Conservation (phyloP, 1,140 invertebrate species). For the Heterodera schachtii region DNA sequence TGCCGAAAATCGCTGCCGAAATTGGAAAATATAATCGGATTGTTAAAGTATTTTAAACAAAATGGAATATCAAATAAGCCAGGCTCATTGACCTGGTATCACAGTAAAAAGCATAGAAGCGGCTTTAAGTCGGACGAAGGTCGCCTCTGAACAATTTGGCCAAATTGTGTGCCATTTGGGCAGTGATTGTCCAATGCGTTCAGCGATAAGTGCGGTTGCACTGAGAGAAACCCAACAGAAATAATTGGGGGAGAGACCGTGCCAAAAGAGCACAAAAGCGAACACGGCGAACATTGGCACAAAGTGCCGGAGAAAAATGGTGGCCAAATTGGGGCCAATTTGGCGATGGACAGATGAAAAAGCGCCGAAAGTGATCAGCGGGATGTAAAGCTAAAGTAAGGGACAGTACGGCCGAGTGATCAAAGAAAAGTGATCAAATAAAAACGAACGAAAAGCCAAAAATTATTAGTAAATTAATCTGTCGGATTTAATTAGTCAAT, state of each 20-base stretch:
- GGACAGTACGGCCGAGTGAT: not conserved
- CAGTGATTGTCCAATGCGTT: slow-evolving; percentile 32
- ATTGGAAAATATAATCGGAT: no score
- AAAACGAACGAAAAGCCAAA: no score
- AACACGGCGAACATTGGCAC: slow-evolving; percentile 80
- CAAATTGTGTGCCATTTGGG: not conserved
- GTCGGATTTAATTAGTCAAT: no score
- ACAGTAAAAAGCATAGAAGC: slow-evolving; percentile 55
- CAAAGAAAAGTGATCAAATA: no score
- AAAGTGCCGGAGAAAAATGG: slow-evolving; percentile 69
- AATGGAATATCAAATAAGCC: not conserved
- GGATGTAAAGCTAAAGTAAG: slow-evolving; percentile 76
- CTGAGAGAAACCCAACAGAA: slow-evolving; percentile 75
- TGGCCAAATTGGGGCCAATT: slow-evolving; percentile 43
- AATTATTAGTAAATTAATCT: no score
- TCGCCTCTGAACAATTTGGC: not conserved
- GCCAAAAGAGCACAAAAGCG: slow-evolving; percentile 84
- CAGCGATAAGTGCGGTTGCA: slow-evolving; percentile 56
- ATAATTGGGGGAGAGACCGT: slow-evolving; percentile 78
- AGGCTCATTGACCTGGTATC: slow-evolving; percentile 47
- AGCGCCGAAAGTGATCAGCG: slow-evolving; percentile 69
- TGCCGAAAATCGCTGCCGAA: no score
- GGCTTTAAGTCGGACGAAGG: slow-evolving; percentile 45
- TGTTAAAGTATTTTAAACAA: not conserved
- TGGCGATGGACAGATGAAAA: slow-evolving; percentile 57